phyloP scores from a whole-genome alignment of 2,888 invertebrate genomes.

The Phalera bucephala region DNA sequence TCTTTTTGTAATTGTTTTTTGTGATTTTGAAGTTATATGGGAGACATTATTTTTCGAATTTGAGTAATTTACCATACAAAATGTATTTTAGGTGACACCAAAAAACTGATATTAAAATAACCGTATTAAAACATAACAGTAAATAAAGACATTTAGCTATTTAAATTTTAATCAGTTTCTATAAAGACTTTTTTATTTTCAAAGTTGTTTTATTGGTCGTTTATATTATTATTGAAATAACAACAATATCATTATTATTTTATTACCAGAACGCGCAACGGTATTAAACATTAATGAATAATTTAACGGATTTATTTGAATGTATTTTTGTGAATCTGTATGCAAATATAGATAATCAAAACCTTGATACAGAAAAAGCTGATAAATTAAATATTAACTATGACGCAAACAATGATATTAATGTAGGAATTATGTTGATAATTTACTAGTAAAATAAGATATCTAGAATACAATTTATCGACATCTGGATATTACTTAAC shows the following conservation, averaged over 20 bases:
- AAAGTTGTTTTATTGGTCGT: not conserved
- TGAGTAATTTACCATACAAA: not conserved
- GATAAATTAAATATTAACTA: too few species aligned
- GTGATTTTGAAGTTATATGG: slow-evolving; percentile 30
- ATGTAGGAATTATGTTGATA: too few species aligned
- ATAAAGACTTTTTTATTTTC: not conserved
- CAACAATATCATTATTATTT: not conserved
- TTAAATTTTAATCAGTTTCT: not conserved
- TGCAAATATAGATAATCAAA: too few species aligned
- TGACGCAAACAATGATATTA: too few species aligned
- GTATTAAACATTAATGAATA: not conserved
- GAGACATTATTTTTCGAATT: slow-evolving; percentile 17
- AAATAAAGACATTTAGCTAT: too few species aligned
- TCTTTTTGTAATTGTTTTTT: slow-evolving; percentile 46
- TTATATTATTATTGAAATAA: not conserved
- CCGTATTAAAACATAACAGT: not conserved
- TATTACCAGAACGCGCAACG: not conserved
- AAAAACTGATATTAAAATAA: not conserved
- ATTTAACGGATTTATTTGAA: too few species aligned
- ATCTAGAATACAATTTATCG: too few species aligned
- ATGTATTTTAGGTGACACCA: not conserved
- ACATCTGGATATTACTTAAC: too few species aligned
- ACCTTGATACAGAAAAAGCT: too few species aligned
- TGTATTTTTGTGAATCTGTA: too few species aligned
- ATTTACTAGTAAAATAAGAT: too few species aligned